Percentiles rank a stretch among this genome's conserved stretches.
Evolutionary conservation across 2,113 vertebrate genomes (phyloP).

Genomic region (Syrmaticus mikado): DNA sequence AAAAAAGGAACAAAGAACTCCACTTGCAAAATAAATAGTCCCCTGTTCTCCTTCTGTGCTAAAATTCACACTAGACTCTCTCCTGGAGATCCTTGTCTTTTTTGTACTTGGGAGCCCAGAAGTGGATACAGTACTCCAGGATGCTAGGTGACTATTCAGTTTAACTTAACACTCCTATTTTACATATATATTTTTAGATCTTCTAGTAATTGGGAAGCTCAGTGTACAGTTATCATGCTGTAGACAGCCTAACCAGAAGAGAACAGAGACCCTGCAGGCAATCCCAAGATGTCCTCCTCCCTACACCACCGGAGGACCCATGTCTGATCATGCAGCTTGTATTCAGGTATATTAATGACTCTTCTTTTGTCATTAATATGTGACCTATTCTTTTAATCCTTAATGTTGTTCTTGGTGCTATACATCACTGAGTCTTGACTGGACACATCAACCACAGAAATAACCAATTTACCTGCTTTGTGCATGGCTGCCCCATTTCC

Average conservation of each 20-base stretch:
- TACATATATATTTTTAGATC: neutral
- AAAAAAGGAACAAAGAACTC: neutral
- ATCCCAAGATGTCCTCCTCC: neutral
- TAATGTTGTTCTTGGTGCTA: neutral
- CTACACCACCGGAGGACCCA: neutral
- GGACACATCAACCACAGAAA: neutral
- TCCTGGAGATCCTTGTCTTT: too few species aligned
- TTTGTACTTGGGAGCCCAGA: too few species aligned
- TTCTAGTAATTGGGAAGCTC: neutral
- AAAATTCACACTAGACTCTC: neutral
- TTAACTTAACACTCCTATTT: neutral
- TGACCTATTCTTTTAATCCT: neutral
- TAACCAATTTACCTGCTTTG: neutral
- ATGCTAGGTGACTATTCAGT: neutral
- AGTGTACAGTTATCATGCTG: fast-evolving
- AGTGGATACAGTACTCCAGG: neutral
- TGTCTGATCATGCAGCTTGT: neutral
- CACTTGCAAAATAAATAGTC: neutral
- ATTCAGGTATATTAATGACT: neutral
- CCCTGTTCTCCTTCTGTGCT: neutral
- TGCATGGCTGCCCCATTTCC: neutral
- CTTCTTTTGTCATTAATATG: too few species aligned
- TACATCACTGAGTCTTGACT: neutral
- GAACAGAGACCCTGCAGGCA: neutral
- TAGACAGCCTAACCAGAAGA: neutral